Evolutionary conservation across 2,888 invertebrate genomes (phyloP).

Genomic region (Orthosia cruda): DNA sequence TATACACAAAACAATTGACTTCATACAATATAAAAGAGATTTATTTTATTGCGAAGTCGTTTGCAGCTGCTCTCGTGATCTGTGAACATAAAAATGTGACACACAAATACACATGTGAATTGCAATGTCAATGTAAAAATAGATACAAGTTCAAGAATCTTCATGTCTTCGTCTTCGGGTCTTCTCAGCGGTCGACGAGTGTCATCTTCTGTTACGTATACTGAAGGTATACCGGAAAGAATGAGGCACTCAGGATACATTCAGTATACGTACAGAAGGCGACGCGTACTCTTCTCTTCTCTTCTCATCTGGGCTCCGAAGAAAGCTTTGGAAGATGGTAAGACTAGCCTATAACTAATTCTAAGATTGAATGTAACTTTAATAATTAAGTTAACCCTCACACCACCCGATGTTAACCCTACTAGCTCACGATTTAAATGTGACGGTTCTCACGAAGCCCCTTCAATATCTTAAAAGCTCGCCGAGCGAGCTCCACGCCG

Average conservation of each 20-base stretch:
- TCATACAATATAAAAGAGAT: conserved; percentile 1
- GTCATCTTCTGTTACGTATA: conserved; percentile 99
- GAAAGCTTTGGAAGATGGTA: conserved; percentile 69
- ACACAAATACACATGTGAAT: conserved; percentile 37
- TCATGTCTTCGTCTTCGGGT: conserved; percentile 58
- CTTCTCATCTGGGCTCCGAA: conserved; percentile 69
- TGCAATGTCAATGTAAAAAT: conserved; percentile 34
- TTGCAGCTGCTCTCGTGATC: conserved; percentile 22
- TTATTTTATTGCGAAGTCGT: conserved; percentile 12
- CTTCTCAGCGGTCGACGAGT: conserved; percentile 91
- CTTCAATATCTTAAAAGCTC: conserved; percentile 88
- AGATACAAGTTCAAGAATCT: conserved; percentile 64
- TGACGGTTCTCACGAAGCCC: conserved; percentile 79
- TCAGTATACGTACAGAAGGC: conserved; percentile 99
- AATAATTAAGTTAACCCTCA: conserved; percentile 50
- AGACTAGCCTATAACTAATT: conserved; percentile 43
- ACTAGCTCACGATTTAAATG: conserved; percentile 77
- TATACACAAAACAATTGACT: conserved; percentile 16
- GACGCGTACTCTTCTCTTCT: conserved; percentile 91
- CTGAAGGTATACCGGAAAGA: conserved; percentile 99
- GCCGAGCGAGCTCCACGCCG: conserved; percentile 79
- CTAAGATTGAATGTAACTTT: conserved; percentile 37
- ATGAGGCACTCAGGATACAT: conserved; percentile 99
- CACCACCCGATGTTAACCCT: conserved; percentile 59
- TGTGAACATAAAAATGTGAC: conserved; percentile 47